Conservation (phyloP, 2,888 invertebrate genomes). For the Limnephilus rhombicus region DNA sequence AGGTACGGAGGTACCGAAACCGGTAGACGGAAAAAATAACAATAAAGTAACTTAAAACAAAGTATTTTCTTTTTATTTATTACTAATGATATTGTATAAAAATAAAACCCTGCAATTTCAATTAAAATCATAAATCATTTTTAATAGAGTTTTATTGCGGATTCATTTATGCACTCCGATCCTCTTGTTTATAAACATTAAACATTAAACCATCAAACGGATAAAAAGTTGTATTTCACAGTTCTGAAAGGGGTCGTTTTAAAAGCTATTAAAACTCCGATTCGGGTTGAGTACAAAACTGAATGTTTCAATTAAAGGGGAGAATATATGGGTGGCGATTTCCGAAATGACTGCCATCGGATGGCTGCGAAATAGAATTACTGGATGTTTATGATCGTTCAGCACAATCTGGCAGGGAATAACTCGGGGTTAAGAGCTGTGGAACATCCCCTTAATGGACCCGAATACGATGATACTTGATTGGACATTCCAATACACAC, state of each 20-base stretch:
- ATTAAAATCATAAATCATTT: too few relatives aligned
- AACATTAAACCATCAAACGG: not conserved
- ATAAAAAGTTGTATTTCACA: slow-evolving; percentile 3
- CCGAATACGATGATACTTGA: not conserved
- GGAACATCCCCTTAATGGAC: slow-evolving; percentile 24
- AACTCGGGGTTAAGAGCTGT: not conserved
- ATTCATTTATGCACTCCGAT: not conserved
- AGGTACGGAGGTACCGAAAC: too few relatives aligned
- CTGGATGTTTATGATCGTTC: slow-evolving; percentile 25
- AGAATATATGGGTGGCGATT: slow-evolving; percentile 29
- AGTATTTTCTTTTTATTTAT: too few relatives aligned
- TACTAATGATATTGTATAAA: too few relatives aligned
- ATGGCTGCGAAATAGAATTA: slow-evolving; percentile 20
- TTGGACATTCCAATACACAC: not conserved
- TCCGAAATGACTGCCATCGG: slow-evolving; percentile 40
- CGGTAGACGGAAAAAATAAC: too few relatives aligned
- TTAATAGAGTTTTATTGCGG: not conserved
- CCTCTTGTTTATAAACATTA: not conserved
- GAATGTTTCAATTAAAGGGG: slow-evolving; percentile 23
- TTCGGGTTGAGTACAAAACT: slow-evolving; percentile 8
- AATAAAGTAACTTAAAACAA: too few relatives aligned
- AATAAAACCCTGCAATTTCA: not conserved
- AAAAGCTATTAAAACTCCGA: slow-evolving; percentile 35
- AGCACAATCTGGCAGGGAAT: slow-evolving; percentile 19
- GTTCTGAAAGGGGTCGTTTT: not conserved